These are phyloP conservation scores for Australoheros scitulus DNA, from an alignment of 2,113 vertebrate species.

Conservation along the genomic window DNA sequence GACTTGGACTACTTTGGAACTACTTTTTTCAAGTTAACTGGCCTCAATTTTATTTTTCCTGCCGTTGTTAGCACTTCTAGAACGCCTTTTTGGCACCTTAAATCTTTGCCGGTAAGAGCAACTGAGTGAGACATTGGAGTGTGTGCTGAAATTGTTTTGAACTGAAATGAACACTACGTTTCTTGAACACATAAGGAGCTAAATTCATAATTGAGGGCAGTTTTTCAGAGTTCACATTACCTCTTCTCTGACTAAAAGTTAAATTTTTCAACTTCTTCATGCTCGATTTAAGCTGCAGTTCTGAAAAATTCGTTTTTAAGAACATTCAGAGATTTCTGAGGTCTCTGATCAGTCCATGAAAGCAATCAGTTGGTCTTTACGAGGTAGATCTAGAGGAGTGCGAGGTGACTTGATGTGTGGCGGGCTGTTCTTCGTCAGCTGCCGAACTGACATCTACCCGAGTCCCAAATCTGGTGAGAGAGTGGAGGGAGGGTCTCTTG, in stretches of 20 bases:
- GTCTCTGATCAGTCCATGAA: slow-evolving; percentile 45
- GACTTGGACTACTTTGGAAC: slow-evolving; percentile 52
- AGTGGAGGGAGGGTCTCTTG: background rate
- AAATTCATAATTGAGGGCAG: background rate
- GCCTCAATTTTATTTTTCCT: background rate
- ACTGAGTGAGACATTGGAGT: background rate
- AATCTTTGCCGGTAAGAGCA: slow-evolving; percentile 64
- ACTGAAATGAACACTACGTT: background rate
- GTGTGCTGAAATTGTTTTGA: slow-evolving; percentile 18
- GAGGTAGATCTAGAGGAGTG: slow-evolving; percentile 54
- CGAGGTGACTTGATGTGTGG: slow-evolving; percentile 48
- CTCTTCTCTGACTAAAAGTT: background rate
- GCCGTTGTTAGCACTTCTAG: slow-evolving; percentile 8
- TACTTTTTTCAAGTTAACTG: background rate
- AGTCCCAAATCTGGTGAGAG: slow-evolving; percentile 10
- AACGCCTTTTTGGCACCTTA: slow-evolving; percentile 15
- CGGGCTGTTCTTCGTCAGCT: slow-evolving; percentile 58
- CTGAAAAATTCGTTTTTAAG: background rate
- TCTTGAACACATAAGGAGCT: slow-evolving; percentile 14
- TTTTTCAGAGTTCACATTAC: background rate
- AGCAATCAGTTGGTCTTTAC: slow-evolving; percentile 26
- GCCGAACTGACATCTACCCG: slow-evolving; percentile 53
- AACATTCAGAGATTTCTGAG: background rate
- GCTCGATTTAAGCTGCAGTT: background rate
- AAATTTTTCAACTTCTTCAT: background rate